Percentiles rank a stretch among this genome's conserved stretches.
Conservation (phyloP, 2,888 invertebrate species). For the Drosophila ustulata region DNA sequence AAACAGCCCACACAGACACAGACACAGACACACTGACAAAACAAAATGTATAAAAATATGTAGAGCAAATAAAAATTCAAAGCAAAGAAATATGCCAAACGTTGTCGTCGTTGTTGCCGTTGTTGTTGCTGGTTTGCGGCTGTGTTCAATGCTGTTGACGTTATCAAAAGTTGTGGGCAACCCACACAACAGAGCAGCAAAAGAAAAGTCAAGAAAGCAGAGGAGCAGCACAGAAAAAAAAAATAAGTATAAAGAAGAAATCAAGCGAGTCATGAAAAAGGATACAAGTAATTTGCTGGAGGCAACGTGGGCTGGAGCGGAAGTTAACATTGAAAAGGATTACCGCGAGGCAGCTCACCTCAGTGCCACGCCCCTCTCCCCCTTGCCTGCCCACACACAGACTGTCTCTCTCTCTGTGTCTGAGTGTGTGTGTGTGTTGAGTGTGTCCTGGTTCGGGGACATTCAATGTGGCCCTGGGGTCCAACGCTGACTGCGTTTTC, state of each 20-base stretch:
- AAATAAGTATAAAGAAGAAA: slow-evolving; percentile 38
- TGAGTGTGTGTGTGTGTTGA: slow-evolving; percentile 4
- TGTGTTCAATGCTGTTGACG: slow-evolving; percentile 76
- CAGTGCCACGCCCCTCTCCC: not conserved
- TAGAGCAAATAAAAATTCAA: slow-evolving; percentile 69
- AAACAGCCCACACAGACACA: slow-evolving; percentile 14
- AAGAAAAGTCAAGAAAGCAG: slow-evolving; percentile 18
- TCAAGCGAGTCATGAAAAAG: slow-evolving; percentile 73
- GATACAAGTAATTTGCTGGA: slow-evolving; percentile 79
- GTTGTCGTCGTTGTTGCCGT: slow-evolving; percentile 38
- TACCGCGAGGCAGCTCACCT: slow-evolving; percentile 56
- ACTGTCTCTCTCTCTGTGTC: slow-evolving; percentile 2
- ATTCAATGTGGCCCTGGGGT: slow-evolving; percentile 62
- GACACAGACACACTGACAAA: slow-evolving; percentile 8
- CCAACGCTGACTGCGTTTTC: slow-evolving; percentile 35
- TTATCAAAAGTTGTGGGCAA: slow-evolving; percentile 76
- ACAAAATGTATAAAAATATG: slow-evolving; percentile 44
- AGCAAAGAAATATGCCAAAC: slow-evolving; percentile 57
- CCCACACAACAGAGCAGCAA: slow-evolving; percentile 9
- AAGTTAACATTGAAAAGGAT: slow-evolving; percentile 82
- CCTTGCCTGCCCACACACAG: not conserved
- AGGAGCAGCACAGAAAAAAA: not conserved
- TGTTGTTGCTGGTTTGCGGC: slow-evolving; percentile 66
- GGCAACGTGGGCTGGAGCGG: slow-evolving; percentile 70
- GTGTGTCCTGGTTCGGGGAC: slow-evolving; percentile 46